These are phyloP conservation scores for Antechinus flavipes DNA, from an alignment of 2,113 vertebrate genomes.

Conservation along the genomic window DNA sequence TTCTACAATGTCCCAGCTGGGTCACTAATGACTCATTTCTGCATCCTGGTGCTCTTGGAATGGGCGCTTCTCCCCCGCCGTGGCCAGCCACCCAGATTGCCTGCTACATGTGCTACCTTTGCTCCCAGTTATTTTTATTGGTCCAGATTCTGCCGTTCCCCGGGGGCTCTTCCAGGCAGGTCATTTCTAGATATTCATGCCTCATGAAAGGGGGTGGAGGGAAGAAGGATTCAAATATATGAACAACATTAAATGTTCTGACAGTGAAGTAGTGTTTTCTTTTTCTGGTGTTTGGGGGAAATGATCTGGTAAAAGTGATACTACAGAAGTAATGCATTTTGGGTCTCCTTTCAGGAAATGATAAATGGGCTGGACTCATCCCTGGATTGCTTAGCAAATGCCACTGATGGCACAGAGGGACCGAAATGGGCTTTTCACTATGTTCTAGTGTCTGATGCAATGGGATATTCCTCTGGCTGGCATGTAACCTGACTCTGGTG, in stretches of 20 bases:
- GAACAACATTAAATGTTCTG: conserved; percentile 79
- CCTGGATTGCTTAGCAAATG: conserved; percentile 79
- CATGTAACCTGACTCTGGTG: conserved; percentile 43
- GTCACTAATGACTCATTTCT: background rate
- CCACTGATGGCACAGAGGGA: conserved; percentile 80
- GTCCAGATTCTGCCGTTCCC: conserved; percentile 55
- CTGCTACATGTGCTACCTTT: background rate
- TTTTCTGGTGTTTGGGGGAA: conserved; percentile 84
- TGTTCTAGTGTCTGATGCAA: conserved; percentile 55
- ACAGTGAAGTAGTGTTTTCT: conserved; percentile 85
- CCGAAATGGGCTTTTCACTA: conserved; percentile 60
- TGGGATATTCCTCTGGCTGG: conserved; percentile 43
- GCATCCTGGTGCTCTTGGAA: background rate
- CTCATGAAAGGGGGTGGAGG: conserved; percentile 15
- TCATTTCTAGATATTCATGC: conserved; percentile 73
- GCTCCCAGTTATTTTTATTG: conserved; percentile 70
- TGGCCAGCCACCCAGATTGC: conserved; percentile 25
- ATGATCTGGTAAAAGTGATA: conserved; percentile 88
- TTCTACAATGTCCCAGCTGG: background rate
- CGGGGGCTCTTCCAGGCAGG: conserved; percentile 55
- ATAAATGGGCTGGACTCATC: conserved; percentile 85
- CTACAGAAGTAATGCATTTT: conserved; percentile 83
- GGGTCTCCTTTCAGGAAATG: conserved; percentile 82
- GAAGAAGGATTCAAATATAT: conserved; percentile 69
- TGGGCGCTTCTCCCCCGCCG: background rate